phyloP scores from a whole-genome alignment of 2,113 vertebrate genomes.

The Calypte anna region DNA sequence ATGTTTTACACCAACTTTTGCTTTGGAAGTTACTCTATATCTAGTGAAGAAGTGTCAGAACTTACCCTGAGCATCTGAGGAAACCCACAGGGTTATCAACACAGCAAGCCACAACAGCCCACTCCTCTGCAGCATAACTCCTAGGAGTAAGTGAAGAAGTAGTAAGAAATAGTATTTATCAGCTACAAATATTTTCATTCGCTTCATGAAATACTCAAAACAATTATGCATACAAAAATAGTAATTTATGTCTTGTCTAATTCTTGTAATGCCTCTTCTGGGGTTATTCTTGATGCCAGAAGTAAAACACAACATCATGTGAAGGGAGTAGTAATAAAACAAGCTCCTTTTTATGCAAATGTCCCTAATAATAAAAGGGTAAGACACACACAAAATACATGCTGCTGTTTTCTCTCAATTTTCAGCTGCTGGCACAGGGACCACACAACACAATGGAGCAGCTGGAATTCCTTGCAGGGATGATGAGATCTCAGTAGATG shows the following conservation, averaged over 20 bases:
- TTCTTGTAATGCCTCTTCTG: not conserved
- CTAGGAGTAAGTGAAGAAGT: conserved; percentile 54
- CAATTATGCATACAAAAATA: not conserved
- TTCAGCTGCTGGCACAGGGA: not conserved
- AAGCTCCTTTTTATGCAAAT: not conserved
- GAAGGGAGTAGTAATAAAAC: not conserved
- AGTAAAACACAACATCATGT: not conserved
- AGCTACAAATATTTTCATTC: not conserved
- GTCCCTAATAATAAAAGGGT: not conserved
- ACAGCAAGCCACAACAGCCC: conserved; percentile 79
- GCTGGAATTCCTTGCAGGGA: not conserved
- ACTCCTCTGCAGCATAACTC: conserved; percentile 82
- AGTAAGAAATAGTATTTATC: not conserved
- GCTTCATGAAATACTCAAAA: not conserved
- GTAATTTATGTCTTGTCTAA: not conserved
- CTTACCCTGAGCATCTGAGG: conserved; percentile 83
- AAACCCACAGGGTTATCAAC: conserved; percentile 76
- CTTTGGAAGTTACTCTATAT: not conserved
- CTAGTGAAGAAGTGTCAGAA: not conserved
- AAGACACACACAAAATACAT: not conserved
- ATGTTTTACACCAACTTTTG: not conserved
- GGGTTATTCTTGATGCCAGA: not conserved
- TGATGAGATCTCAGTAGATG: not conserved
- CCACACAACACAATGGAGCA: not conserved
- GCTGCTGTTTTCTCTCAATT: not conserved